Base-by-base conservation (phyloP, 2,888 invertebrate genomes). In the Himalopsyche japonica region DNA sequence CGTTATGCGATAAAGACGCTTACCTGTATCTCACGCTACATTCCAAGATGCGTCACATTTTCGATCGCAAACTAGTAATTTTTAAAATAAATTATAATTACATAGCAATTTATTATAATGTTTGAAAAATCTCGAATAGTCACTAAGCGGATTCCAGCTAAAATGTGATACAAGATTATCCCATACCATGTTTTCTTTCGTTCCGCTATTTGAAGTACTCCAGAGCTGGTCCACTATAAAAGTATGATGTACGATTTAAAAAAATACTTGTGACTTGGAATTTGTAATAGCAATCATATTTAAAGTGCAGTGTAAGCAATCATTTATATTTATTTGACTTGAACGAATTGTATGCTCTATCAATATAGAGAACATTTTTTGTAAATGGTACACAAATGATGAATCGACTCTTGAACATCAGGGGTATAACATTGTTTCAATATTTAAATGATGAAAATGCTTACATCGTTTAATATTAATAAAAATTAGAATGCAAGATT, bases 221-320 rank as follows among this genome's bases (percentile, higher is more conserved):
- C 57, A 4, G 8, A 20, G 57, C 7, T 20, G 7, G 20, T 20
- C 57, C n/a, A 20, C n/a, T 57, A 57, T 24, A 20, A n/a, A n/a
- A 20, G 57, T 57, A 20, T 57, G 57, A 57, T 57, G 57, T 57
- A 57, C 57, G 57, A 57, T n/a, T 57, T 24, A 20, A 57, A 57
- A 57, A 57, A 57, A 57, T 24, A 15, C 8, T 57, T 57, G 57
- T 57, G 57, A 57, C 57, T 57, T 20, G 57, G 57, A 57, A 57
- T 57, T 57, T 57, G 57, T 57, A 57, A 32, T 18, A 76, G 76
- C 76, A 76, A 30, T 32, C 34, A 76, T 76, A 57, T 76, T 30
- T 76, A 76, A 32, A 34, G 76, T 76, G 76, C 76, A 76, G 27
- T 76, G 30, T 76, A 76, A 76, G 76, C 76, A 76, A 76, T 76